phyloP scores from a whole-genome alignment of 1,140 invertebrate genomes.

The Phenacoccus solenopsis region DNA sequence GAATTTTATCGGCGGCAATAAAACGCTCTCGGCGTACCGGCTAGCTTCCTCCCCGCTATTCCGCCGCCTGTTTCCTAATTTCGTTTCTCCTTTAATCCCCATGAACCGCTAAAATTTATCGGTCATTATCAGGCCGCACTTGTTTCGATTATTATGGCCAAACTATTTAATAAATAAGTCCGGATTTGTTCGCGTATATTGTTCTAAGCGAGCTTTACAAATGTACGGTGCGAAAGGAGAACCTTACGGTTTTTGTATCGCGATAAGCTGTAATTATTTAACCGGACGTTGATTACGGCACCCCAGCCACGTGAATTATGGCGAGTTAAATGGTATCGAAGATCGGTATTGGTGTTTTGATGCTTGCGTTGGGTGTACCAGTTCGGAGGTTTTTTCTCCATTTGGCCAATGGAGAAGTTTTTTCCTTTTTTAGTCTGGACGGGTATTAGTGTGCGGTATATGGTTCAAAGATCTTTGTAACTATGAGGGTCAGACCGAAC shows the following conservation, averaged over 20 bases:
- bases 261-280: neutral
- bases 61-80: neutral
- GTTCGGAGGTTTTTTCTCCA: too few relatives aligned
- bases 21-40: neutral
- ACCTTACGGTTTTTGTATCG: neutral
- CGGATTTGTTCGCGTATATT: neutral
- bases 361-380: too few relatives aligned
- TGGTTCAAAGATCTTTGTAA: too few relatives aligned
- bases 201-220: neutral
- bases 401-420: too few relatives aligned
- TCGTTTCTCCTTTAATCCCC: neutral
- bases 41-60: neutral
- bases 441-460: too few relatives aligned
- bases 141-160: constrained; percentile 1
- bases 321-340: neutral
- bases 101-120: constrained; percentile 2
- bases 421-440: too few relatives aligned
- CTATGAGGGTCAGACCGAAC: too few relatives aligned
- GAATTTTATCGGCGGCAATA: constrained; percentile 10
- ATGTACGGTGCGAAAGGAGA: neutral
- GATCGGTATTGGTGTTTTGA: too few relatives aligned
- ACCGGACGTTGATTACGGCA: neutral
- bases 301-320: neutral
- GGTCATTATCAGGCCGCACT: neutral
- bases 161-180: constrained; percentile 3